Conservation (phyloP, 2,888 invertebrate species). For the Gastrophysa polygoni region DNA sequence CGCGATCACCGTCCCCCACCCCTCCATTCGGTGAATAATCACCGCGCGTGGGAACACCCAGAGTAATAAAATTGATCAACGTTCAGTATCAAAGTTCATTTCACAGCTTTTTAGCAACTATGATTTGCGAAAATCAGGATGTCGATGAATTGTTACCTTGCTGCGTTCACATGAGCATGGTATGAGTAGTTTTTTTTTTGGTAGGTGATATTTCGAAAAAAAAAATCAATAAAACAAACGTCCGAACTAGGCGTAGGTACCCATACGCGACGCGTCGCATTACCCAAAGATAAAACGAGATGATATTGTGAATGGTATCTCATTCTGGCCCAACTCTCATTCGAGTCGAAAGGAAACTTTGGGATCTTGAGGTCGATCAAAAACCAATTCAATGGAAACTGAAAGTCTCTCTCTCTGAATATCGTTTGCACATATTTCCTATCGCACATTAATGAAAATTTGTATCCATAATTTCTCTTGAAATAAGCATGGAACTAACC, state of each 20-base stretch:
- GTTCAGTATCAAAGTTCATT: not conserved
- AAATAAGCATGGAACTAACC: no score
- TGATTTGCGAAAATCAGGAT: not conserved
- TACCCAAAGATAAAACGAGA: slow-evolving; percentile 17
- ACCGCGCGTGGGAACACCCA: slow-evolving; percentile 30
- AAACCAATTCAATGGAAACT: no score
- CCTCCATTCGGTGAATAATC: slow-evolving; percentile 47
- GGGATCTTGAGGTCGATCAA: no score
- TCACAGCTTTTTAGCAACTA: not conserved
- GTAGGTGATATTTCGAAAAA: slow-evolving; percentile 39
- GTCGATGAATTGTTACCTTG: slow-evolving; percentile 17
- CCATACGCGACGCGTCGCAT: slow-evolving; percentile 45
- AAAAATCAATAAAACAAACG: slow-evolving; percentile 36
- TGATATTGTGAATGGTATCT: slow-evolving; percentile 22
- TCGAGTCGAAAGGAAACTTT: not conserved
- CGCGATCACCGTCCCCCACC: slow-evolving; percentile 39
- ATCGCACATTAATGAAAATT: no score
- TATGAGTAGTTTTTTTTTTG: slow-evolving; percentile 31
- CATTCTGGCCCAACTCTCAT: not conserved
- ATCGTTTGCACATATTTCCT: no score
- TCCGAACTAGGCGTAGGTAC: slow-evolving; percentile 58
- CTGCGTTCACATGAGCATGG: slow-evolving; percentile 58
- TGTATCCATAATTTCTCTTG: no score
- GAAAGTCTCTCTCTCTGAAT: no score
- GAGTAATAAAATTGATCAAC: no score